Evolutionary conservation across 2,113 vertebrate genomes (phyloP), one percentile per base, ranked within the genome.

Genomic region (Macquaria australasica): DNA sequence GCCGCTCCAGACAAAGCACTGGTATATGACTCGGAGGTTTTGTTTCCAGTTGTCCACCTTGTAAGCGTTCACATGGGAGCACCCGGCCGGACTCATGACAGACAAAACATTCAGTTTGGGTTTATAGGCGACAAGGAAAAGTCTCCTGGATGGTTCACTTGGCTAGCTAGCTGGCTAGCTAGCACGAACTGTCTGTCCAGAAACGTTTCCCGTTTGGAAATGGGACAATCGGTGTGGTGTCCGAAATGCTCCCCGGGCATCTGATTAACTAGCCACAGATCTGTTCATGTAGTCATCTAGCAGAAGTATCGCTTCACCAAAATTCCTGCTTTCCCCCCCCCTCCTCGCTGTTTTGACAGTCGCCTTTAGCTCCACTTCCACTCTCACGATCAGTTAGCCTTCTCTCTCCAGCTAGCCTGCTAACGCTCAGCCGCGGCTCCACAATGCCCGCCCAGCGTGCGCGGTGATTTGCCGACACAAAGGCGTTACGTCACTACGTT

Each of bases 31-130:
- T 83, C 98, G 96, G 90, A 99, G 97, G 86, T 98, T 99, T 96
- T 98, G 98, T 96, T 97, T 98, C 98, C 98, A 99, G 95, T 99
- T 98, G 87, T 99, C 98, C 97, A 98, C 98, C 96, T 99, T 99
- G 96, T 98, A 99, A 93, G 96, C 96, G 96, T 97, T 97, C 96
- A 99, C 97, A 96, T 99, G 98, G 96, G 97, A 97, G 95, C 98
- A 99, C 95, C 98, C 97, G 95, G 97, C 96, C 94, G 97, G 98
- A 97, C 97, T 97, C 97, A 98, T 97, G 95, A 97, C 96, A 96
- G 92, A 95, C 92, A 90, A 94, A 92, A 94, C 96, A 96, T 96
- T 94, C 95, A 95, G 84, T 90, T 92, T 92, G 81, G 81, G 73
- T 81, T 91, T 91, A 77, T 82, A 85, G 88, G 88, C 87, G 88